Percentiles rank a stretch among this genome's conserved stretches.
phyloP scores from a whole-genome alignment of 2,888 invertebrate genomes.

The Nysson spinosus region DNA sequence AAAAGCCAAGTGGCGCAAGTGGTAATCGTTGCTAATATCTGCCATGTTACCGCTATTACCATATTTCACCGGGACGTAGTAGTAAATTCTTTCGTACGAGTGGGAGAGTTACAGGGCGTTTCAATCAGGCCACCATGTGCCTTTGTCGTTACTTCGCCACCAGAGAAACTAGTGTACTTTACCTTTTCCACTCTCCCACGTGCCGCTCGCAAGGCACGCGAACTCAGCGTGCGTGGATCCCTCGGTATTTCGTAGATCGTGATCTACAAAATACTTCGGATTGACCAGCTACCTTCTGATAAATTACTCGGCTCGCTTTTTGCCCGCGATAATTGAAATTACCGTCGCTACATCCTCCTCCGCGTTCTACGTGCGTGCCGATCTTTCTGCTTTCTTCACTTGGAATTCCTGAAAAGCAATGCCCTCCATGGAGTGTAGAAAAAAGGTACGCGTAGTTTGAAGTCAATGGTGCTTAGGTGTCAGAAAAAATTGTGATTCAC shows the following conservation, averaged over 20 bases:
- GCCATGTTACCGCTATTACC: constrained; percentile 59
- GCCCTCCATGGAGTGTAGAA: too few species aligned
- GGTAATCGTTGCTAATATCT: constrained; percentile 64
- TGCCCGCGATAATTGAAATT: neutral
- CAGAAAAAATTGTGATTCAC: too few species aligned
- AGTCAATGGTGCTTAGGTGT: constrained; percentile 1
- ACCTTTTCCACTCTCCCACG: constrained; percentile 35
- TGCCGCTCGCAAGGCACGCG: constrained; percentile 15
- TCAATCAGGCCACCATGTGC: constrained; percentile 38
- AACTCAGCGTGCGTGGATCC: constrained; percentile 6
- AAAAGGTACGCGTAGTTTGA: neutral
- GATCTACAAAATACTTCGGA: constrained; percentile 29
- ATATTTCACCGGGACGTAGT: constrained; percentile 54
- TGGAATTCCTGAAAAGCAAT: neutral
- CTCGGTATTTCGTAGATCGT: constrained; percentile 23
- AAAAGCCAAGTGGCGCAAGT: constrained; percentile 51
- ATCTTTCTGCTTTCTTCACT: neutral
- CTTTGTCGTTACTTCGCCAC: constrained; percentile 28
- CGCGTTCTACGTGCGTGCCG: neutral
- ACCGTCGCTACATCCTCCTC: neutral
- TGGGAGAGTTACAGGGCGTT: constrained; percentile 42
- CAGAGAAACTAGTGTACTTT: constrained; percentile 14
- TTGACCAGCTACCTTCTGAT: neutral
- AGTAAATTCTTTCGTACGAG: constrained; percentile 52
- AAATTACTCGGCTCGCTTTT: neutral